Evolutionary conservation across 2,888 invertebrate species (phyloP), one percentile per base, ranked within the genome.

Genomic region (Patella caerulea): DNA sequence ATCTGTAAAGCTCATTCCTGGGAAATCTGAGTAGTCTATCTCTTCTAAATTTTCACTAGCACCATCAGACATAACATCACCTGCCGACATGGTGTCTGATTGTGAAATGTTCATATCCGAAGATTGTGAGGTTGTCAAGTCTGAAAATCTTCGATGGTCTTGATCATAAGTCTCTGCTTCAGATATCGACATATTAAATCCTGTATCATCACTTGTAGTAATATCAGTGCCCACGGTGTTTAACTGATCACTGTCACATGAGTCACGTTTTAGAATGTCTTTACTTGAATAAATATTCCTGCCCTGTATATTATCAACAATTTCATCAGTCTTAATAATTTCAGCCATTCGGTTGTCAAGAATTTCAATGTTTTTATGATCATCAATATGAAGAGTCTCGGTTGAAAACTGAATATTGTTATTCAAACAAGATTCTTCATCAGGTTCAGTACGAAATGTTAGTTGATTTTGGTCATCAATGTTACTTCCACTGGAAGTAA

Each of bases 101-200:
- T 72, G 55, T 45, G 76, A 76, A 56, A 76, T 54, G 1, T 77
- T 78, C 56, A 72, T 70, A 53, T 75, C 78, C 17, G 80, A 74
- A 2, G 74, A 71, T 24, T 78, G 78, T 65, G 80, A 80, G 19
- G 72, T 80, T 71, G 78, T 78, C 80, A 80, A 78, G 77, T 80
- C 80, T 24, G 80, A 80, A 3, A 80, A 56, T 54, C 80, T 80
- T 65, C 77, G 74, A 24, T 71, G 71, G 14, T 82, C 78, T 29
- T 78, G 79, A 59, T 74, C 65, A 59, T 82, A 80, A 72, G 70
- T 74, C n/a, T 80, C 80, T 7, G 72, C 74, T 15, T 80, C 80
- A n/a, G 82, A 82, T 12, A 69, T 76, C 5, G 76, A 73, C 74
- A 73, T 75, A 52, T 73, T 78, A 71, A 80, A 59, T 17, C 75